Evolutionary conservation across 2,888 invertebrate species (phyloP).

Genomic region (Neoscelio sp.): DNA sequence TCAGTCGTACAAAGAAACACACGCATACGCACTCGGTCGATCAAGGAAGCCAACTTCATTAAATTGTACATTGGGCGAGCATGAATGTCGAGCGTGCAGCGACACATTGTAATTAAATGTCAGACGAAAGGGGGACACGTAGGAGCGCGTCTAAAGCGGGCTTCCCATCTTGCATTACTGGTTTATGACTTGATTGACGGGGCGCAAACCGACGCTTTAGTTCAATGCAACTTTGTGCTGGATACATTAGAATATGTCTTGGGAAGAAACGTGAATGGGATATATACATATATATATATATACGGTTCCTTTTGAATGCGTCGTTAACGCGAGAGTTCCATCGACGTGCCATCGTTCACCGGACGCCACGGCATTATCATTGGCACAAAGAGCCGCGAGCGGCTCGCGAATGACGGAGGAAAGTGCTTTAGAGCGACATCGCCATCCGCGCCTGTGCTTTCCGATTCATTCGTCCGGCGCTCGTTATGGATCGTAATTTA

Average conservation of each 20-base stretch:
- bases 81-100: slow-evolving; percentile 47
- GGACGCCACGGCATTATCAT: slow-evolving; percentile 30
- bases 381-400: slow-evolving; percentile 12
- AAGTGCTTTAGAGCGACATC: slow-evolving; percentile 41
- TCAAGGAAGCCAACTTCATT: slow-evolving; percentile 58
- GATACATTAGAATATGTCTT: slow-evolving; percentile 64
- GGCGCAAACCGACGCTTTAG: slow-evolving; percentile 63
- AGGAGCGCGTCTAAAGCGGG: slow-evolving; percentile 54
- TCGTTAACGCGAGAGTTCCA: slow-evolving; percentile 61
- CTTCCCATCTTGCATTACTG: slow-evolving; percentile 59
- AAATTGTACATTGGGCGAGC: slow-evolving; percentile 54
- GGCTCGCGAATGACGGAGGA: slow-evolving; percentile 33
- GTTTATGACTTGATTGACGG: slow-evolving; percentile 65
- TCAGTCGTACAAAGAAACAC: slow-evolving; percentile 7
- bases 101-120: slow-evolving; percentile 63
- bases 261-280: slow-evolving; percentile 54
- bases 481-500: slow-evolving; percentile 48
- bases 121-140: slow-evolving; percentile 51
- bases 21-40: slow-evolving; percentile 40
- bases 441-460: slow-evolving; percentile 23
- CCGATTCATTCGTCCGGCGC: slow-evolving; percentile 42
- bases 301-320: slow-evolving; percentile 55
- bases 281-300: slow-evolving; percentile 2
- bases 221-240: slow-evolving; percentile 62
- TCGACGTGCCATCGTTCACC: slow-evolving; percentile 56